Evolutionary conservation across 2,113 vertebrate genomes (phyloP).

Genomic region (Terrapene triunguis): DNA sequence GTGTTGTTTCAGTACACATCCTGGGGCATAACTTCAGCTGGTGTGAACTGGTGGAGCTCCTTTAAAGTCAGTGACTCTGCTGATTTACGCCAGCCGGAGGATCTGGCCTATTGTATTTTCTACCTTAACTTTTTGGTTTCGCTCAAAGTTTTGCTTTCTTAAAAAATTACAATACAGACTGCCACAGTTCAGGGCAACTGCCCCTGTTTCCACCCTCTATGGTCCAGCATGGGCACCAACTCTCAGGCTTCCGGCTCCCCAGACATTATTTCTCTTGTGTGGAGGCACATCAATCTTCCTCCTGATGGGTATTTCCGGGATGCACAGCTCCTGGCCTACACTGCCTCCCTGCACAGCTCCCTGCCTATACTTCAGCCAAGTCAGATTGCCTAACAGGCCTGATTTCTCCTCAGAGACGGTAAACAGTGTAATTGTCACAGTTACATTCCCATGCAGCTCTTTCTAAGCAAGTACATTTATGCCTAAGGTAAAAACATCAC

Average conservation of each 20-base stretch:
- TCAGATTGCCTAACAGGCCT: neutral
- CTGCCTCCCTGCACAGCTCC: neutral
- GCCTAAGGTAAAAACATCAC: neutral
- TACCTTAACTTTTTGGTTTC: neutral
- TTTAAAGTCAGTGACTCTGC: neutral
- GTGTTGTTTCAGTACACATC: neutral
- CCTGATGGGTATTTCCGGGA: neutral
- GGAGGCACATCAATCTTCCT: neutral
- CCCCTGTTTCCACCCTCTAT: neutral
- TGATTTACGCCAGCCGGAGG: neutral
- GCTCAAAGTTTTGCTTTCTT: neutral
- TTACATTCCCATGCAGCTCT: neutral
- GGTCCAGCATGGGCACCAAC: neutral
- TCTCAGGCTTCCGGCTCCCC: neutral
- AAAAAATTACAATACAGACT: neutral
- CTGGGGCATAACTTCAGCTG: neutral
- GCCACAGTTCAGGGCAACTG: neutral
- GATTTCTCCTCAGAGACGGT: neutral
- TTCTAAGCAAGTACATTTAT: neutral
- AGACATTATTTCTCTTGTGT: neutral
- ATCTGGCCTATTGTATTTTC: neutral
- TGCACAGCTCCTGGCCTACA: neutral
- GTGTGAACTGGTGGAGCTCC: neutral
- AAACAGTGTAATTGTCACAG: neutral
- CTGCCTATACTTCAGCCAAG: neutral